Evolutionary conservation across 2,113 vertebrate genomes (phyloP), one percentile per base, ranked within the genome.

Genomic region (Xiphorhynchus elegans): DNA sequence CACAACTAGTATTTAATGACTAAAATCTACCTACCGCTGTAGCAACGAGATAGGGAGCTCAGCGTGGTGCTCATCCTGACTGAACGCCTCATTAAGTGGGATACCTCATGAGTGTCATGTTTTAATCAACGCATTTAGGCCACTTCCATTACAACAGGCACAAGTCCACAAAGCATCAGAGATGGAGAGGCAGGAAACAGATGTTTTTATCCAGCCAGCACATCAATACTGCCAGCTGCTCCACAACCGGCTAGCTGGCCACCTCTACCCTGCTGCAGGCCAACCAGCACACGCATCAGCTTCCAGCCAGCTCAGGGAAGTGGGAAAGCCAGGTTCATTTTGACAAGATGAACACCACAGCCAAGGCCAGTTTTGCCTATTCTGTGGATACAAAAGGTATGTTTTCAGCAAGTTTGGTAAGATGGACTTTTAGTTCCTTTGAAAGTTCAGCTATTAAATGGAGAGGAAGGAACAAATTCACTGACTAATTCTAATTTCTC

Each of bases 211-310:
- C 13, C 56, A 90, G 39, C 25, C 63, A 60, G 37, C 28, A 26
- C 1, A 4, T 13, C 29, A 18, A 8, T 28, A 31, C 2, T 47
- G 33, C 35, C 87, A 81, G 81, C 14, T 84, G 77, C 26, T 66
- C 52, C 25, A 37, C 31, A 12, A 50, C 2, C 33, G 42, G 31
- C 15, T 11, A 26, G 46, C 23, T 64, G 39, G 39, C 58, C 35
- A 44, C 5, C 26, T 23, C 16, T 28, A 17, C 26, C 33, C 47
- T 83, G 13, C 75, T 16, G 44, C 53, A 47, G 7, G 52, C 37
- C 1, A 1, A 25, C 24, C 20, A 40, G 60, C 31, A 59, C 3
- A 59, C 3, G 3, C 5, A 62, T 1, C 44, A 42, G 19, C 20
- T 64, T 52, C 10, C 5, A 80, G 75, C 39, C 3, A 83, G 53